Base-by-base conservation (phyloP, 2,797 vertebrate genomes). In the Cuculus canorus region DNA sequence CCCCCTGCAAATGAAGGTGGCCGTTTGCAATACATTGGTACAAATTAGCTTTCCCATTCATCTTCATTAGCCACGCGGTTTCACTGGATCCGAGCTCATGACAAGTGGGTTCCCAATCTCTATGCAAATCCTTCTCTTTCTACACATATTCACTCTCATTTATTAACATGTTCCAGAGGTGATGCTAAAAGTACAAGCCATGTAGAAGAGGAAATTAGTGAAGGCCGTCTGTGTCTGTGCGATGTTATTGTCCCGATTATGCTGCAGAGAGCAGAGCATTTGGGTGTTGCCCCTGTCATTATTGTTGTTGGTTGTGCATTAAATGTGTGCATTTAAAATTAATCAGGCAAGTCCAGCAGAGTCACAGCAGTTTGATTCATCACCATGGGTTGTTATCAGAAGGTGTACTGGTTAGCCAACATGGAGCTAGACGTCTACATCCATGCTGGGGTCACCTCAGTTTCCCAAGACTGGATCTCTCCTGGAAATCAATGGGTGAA, bases 371-470 rank as follows among this genome's bases (percentile, higher is more conserved):
- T 28, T 79, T 4, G 32, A 35, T 50, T 63, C 56, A 9, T 18
- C 7, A 2, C 47, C 5, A 0, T 3, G 17, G 60, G 11, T 5
- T 9, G 21, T 14, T 14, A 1, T 17, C 2, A 10, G 57, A 22
- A 59, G 61, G 13, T 0, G 23, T 8, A 37, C 11, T 17, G 50
- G 9, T 22, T 18, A 69, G 45, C 28, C 45, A 28, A 3, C 9
- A 0, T 3, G 11, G 47, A 39, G 17, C 2, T 37, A 23, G 57
- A 56, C 19, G 19, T 45, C 61, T 11, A 1, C 30, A 4, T 35
- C 45, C 3, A 0, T 5, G 18, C 8, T 2, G 12, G 47, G 35
- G 22, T 6, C 45, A 3, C 25, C 21, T 57, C 22, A 0, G 0
- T 33, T 71, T 28, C 9, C 0, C 9, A 11, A 37, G 61, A 9